Evolutionary conservation across 2,888 invertebrate species (phyloP), one percentile per base, ranked within the genome.

Genomic region (Leptopilina drosophilae): DNA sequence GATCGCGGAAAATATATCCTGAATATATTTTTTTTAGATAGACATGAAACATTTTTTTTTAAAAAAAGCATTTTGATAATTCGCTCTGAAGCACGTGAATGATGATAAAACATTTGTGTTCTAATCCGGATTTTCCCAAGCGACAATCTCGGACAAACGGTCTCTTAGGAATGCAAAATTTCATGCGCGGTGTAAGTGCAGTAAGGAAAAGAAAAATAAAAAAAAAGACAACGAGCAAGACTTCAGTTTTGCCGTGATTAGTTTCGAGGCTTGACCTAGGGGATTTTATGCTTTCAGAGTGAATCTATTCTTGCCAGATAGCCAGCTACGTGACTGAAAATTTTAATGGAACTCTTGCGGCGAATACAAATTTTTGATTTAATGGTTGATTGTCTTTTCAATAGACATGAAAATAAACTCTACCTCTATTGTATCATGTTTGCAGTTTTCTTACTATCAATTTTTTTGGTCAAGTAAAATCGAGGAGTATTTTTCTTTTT

Each of bases 311-410:
- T 65, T 64, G 78, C 77, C 56, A 80, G 80, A 80, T 80, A 80
- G 78, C 79, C 46, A 49, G 77, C 81, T 85, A 84, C 86, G 85
- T 86, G 86, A 86, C 83, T 77, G 77, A 83, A 85, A 85, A 85
- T 83, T 83, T 66, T 80, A 81, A 85, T 81, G 67, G 64, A 7
- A 62, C 56, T 53, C 76, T 15, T 78, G 15, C 49, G 15, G 20
- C 67, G 46, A 49, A 67, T 67, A 67, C 46, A 42, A 67, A 20
- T 46, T 67, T 46, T 49, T 6, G 49, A 49, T 67, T 67, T 67
- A 20, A 46, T 67, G 67, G n/a, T 15, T 46, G 49, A 67, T 67
- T 49, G 46, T 67, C 46, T 67, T 67, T 46, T 67, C 20, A 67
- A 67, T 5, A 15, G 20, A 9, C 46, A 49, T 62, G 20, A 62